phyloP scores from a whole-genome alignment of 2,888 invertebrate species.

The Thecocarcelia acutangulata region DNA sequence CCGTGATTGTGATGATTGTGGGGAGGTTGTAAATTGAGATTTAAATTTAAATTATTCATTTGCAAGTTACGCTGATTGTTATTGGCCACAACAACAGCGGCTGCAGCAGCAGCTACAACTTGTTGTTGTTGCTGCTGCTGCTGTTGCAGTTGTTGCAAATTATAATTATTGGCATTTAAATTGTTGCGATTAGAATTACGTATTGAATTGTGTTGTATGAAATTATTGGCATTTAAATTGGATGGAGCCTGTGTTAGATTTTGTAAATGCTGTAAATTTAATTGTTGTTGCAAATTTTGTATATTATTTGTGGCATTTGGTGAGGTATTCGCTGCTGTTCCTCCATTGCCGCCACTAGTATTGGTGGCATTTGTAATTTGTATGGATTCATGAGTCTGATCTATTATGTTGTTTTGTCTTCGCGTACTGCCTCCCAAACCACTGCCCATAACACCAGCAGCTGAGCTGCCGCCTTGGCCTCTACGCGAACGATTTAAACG shows the following conservation, averaged over 20 bases:
- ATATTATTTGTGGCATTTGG: slow-evolving; percentile 72
- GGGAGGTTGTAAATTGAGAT: slow-evolving; percentile 73
- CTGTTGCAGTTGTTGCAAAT: slow-evolving; percentile 75
- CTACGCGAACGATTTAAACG: slow-evolving; percentile 60
- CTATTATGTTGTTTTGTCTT: slow-evolving; percentile 77
- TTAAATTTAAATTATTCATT: slow-evolving; percentile 79
- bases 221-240: slow-evolving; percentile 72
- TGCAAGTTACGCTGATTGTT: slow-evolving; percentile 76
- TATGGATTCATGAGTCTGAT: slow-evolving; percentile 77
- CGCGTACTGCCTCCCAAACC: slow-evolving; percentile 72
- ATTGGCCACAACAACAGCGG: slow-evolving; percentile 76
- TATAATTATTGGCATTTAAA: slow-evolving; percentile 76
- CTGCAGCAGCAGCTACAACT: slow-evolving; percentile 77
- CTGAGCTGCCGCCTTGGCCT: slow-evolving; percentile 54
- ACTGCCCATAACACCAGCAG: slow-evolving; percentile 23
- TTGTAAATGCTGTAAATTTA: slow-evolving; percentile 71
- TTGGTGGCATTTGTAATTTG: slow-evolving; percentile 71
- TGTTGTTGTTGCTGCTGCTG: slow-evolving; percentile 75
- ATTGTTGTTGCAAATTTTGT: slow-evolving; percentile 73
- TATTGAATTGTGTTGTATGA: slow-evolving; percentile 79
- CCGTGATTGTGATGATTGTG: slow-evolving; percentile 75
- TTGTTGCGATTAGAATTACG: slow-evolving; percentile 79
- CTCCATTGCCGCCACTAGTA: slow-evolving; percentile 42
- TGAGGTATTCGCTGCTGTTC: slow-evolving; percentile 31
- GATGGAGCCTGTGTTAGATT: slow-evolving; percentile 65